phyloP scores from a whole-genome alignment of 2,888 invertebrate genomes.

The Epinotia demarniana region DNA sequence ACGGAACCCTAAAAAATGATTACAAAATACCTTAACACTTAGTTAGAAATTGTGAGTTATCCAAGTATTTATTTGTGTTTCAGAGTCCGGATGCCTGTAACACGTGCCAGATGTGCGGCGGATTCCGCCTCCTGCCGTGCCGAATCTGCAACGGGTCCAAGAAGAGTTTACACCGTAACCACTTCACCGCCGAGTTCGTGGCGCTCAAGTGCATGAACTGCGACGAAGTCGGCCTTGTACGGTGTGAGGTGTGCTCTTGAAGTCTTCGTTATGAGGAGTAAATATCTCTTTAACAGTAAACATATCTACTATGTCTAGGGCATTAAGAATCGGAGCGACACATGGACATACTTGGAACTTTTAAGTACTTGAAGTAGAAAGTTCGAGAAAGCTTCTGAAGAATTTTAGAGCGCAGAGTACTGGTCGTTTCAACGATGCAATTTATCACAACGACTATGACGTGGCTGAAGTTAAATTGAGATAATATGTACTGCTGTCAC shows the following conservation, averaged over 20 bases:
- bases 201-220: conserved; percentile 98
- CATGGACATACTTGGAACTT: not conserved
- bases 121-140: conserved; percentile 95
- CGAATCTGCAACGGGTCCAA: conserved; percentile 97
- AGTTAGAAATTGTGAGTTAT: no score
- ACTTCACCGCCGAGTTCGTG: conserved; percentile 97
- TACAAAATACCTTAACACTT: no score
- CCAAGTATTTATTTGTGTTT: conserved; percentile 59
- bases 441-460: no score
- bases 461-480: no score
- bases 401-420: not conserved
- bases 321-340: not conserved
- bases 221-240: conserved; percentile 96
- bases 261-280: not conserved
- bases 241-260: conserved; percentile 92
- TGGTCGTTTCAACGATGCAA: no score
- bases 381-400: not conserved
- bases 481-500: no score
- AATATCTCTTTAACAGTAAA: no score
- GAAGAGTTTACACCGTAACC: conserved; percentile 96
- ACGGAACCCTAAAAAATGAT: no score
- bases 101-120: conserved; percentile 95
- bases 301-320: no score
- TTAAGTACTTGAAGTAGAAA: not conserved
- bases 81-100: conserved; percentile 92